Conservation (phyloP, 2,113 vertebrate genomes). For the Rhabdomys dilectus region DNA sequence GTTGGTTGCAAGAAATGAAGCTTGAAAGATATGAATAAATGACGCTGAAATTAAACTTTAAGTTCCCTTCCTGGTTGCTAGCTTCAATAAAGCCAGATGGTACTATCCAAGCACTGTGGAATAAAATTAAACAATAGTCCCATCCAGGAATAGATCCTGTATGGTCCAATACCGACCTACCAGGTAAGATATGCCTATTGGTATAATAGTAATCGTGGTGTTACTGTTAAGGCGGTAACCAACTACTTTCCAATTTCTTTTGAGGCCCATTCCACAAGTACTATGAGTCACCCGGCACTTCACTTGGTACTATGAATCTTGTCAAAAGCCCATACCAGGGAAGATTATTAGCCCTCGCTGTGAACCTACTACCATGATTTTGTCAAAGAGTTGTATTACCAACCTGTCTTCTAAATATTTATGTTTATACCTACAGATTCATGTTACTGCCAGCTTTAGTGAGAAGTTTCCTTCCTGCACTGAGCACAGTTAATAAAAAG, state of each 20-base stretch:
- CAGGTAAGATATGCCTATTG: background rate
- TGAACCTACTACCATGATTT: background rate
- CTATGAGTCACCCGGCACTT: too few relatives aligned
- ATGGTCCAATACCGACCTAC: too few relatives aligned
- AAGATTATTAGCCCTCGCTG: background rate
- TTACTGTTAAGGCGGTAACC: background rate
- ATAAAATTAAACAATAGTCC: background rate
- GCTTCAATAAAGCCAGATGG: too few relatives aligned
- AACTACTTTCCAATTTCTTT: background rate
- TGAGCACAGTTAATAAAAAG: background rate
- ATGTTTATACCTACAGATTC: background rate
- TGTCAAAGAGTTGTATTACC: too few relatives aligned
- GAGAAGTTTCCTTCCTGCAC: background rate
- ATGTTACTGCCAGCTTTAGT: background rate
- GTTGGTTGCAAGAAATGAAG: background rate
- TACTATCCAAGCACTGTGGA: too few relatives aligned
- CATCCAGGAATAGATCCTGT: background rate
- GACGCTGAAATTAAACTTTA: background rate
- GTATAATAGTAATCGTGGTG: background rate
- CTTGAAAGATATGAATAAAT: background rate
- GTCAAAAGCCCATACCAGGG: background rate
- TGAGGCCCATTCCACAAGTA: background rate
- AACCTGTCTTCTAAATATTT: background rate
- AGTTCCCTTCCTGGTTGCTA: background rate
- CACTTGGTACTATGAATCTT: background rate